Evolutionary conservation across 2,113 vertebrate genomes (phyloP).

Genomic region (Salminus brasiliensis): DNA sequence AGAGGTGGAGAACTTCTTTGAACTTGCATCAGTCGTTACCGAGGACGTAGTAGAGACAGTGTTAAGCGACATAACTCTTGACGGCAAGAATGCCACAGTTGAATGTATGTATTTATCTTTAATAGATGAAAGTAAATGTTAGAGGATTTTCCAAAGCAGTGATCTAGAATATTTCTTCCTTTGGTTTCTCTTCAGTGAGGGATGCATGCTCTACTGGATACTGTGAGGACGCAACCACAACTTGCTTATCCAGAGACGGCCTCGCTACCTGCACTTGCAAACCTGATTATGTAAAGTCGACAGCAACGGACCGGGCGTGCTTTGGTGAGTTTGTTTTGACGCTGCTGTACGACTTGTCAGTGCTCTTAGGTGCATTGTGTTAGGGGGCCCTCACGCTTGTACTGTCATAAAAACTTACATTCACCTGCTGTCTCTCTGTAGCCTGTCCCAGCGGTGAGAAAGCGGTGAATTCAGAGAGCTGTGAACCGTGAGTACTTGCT

Average conservation of each 20-base stretch:
- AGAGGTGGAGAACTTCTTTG: conserved; percentile 31
- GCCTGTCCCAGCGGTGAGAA: conserved; percentile 59
- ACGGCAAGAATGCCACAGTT: accelerated
- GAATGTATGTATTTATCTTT: not conserved
- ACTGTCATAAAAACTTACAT: not conserved
- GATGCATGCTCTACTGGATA: accelerated
- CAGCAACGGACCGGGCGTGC: not conserved
- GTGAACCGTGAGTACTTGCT: too few species aligned
- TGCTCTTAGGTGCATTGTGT: not conserved
- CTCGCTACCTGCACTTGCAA: conserved; percentile 4
- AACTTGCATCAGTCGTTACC: accelerated
- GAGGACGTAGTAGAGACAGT: accelerated
- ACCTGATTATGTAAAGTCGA: not conserved
- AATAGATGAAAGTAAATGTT: too few species aligned
- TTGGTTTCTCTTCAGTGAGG: not conserved
- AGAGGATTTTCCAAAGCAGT: too few species aligned
- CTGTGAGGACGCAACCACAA: not conserved
- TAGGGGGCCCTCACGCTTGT: too few species aligned
- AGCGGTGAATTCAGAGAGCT: accelerated
- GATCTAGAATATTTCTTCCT: not conserved
- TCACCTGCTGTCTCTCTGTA: conserved; percentile 37
- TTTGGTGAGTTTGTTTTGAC: conserved; percentile 19
- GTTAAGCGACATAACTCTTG: accelerated
- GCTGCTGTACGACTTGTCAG: too few species aligned
- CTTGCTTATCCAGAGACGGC: accelerated